phyloP scores from a whole-genome alignment of 2,113 vertebrate species.

The Pelmatolapia mariae region DNA sequence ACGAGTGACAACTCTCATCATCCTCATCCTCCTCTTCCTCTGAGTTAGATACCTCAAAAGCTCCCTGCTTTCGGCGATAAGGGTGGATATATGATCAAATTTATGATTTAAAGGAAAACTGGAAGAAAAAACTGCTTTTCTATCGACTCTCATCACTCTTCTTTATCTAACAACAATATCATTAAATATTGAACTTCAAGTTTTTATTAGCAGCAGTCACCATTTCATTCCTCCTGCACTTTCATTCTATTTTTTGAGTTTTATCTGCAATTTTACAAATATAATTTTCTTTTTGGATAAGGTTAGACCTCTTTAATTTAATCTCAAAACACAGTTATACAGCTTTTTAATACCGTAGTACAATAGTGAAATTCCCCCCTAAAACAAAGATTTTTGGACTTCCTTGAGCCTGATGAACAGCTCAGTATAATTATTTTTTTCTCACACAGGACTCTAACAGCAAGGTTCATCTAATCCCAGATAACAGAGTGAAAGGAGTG shows the following conservation, averaged over 20 bases:
- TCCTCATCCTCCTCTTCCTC: slow-evolving; percentile 65
- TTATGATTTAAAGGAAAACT: not conserved
- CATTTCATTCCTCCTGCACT: not conserved
- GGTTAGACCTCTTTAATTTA: not conserved
- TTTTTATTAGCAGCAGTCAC: not conserved
- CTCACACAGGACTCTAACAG: not conserved
- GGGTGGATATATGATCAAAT: slow-evolving; percentile 1
- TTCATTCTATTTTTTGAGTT: not conserved
- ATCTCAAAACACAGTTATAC: not conserved
- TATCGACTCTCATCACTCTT: not conserved
- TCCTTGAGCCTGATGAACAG: not conserved
- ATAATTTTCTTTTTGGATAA: not conserved
- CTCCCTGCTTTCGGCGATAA: slow-evolving; percentile 49
- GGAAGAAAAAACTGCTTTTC: not conserved
- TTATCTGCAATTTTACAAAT: not conserved
- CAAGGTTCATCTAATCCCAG: not conserved
- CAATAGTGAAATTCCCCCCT: not conserved
- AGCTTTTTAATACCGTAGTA: not conserved
- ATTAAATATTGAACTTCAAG: not conserved
- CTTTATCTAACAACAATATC: not conserved
- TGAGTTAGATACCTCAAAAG: slow-evolving; percentile 26
- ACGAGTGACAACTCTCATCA: slow-evolving; percentile 57
- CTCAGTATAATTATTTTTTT: not conserved
- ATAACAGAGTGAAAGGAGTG: not conserved
- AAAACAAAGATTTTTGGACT: not conserved